A percentile compares a stretch with the other conserved stretches of the same genome.
phyloP scores from a whole-genome alignment of 2,113 vertebrate genomes.

The Pluvianellus socialis region DNA sequence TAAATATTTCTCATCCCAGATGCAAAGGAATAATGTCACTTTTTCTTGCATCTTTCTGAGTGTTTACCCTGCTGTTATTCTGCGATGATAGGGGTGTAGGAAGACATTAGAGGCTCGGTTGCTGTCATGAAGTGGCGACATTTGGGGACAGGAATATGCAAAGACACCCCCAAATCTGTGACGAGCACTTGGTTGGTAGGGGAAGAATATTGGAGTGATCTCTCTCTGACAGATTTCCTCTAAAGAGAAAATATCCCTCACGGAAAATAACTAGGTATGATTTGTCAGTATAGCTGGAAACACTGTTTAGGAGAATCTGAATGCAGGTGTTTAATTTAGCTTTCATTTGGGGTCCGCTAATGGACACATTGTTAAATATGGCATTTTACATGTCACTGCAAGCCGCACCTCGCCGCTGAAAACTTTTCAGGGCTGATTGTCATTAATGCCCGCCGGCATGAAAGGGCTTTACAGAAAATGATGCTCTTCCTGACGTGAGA shows the following conservation, averaged over 20 bases:
- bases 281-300: not conserved
- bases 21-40: constrained; percentile 39
- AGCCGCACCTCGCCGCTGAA: not conserved
- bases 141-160: constrained; percentile 22
- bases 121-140: constrained; percentile 17
- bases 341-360: not conserved
- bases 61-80: constrained; percentile 53
- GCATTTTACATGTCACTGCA: not conserved
- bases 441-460: not conserved
- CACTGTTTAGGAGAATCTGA: not conserved
- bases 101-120: constrained; percentile 17
- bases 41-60: constrained; percentile 50
- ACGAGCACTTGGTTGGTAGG: not conserved
- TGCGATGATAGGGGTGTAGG: constrained; percentile 32
- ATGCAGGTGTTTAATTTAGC: constrained; percentile 30
- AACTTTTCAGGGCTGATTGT: not conserved
- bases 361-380: not conserved
- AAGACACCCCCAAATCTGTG: not conserved
- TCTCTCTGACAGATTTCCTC: not conserved
- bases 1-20: constrained; percentile 60
- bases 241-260: not conserved
- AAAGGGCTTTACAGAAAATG: not conserved
- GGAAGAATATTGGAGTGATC: not conserved
- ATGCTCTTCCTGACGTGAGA: not conserved
- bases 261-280: constrained; percentile 18